phyloP scores from a whole-genome alignment of 2,113 vertebrate genomes.

The Rhinolophus sinicus region DNA sequence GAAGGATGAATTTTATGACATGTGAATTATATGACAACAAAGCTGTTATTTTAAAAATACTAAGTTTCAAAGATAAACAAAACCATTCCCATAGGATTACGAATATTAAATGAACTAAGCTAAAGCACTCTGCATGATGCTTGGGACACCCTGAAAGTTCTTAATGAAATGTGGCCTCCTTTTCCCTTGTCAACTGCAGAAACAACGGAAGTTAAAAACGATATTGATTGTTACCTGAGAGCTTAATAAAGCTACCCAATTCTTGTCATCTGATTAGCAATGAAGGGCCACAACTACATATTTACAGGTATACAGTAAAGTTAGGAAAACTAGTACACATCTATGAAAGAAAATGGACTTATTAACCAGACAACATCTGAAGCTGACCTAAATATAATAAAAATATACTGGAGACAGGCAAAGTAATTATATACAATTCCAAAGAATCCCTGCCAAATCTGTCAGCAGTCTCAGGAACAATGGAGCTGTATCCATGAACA shows the following conservation, averaged over 20 bases:
- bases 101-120: conserved; percentile 32
- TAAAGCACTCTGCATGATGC: conserved; percentile 18
- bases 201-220: background rate
- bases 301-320: background rate
- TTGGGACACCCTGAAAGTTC: background rate
- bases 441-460: background rate
- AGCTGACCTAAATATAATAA: background rate
- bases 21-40: background rate
- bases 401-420: background rate
- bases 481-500: background rate
- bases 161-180: conserved; percentile 42
- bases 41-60: background rate
- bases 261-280: background rate
- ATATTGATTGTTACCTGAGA: conserved; percentile 30
- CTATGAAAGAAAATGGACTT: conserved; percentile 25
- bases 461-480: conserved; percentile 1
- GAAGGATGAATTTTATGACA: background rate
- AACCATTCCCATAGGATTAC: background rate
- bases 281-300: background rate
- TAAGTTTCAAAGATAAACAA: conserved; percentile 43
- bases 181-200: conserved; percentile 28
- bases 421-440: background rate
- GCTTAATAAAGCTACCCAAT: background rate
- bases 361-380: background rate
- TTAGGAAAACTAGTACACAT: conserved; percentile 14